Evolutionary conservation across 30 jellyfish, hydroid and myxozoan genomes (phyloP).

Genomic region (Pseudorhiza aurosa): DNA sequence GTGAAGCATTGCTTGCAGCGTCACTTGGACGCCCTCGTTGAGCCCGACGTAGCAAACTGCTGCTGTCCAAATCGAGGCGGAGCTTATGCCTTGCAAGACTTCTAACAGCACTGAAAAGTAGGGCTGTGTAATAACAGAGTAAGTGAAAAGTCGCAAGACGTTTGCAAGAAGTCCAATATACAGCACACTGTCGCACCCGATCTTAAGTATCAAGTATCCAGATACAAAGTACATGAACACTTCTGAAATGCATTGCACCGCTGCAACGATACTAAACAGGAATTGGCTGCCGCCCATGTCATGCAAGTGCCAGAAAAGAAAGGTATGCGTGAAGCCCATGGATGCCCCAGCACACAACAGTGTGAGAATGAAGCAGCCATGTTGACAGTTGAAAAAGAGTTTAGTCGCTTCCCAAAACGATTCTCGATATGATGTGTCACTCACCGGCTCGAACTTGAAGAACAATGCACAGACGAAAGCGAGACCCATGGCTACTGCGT

Average conservation of each 20-base stretch:
- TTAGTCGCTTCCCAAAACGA: conserved; percentile 94
- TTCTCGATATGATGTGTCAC: conserved; percentile 66
- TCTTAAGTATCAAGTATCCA: conserved; percentile 82
- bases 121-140: conserved; percentile 88
- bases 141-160: conserved; percentile 90
- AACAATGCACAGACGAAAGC: conserved; percentile 86
- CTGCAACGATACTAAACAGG: conserved; percentile 94
- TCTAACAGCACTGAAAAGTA: conserved; percentile 75
- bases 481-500: conserved; percentile 91
- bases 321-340: conserved; percentile 96
- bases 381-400: conserved; percentile 85
- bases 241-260: conserved; percentile 95
- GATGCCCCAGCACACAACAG: conserved; percentile 93
- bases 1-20: conserved; percentile 97
- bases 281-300: conserved; percentile 97
- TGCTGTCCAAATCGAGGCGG: conserved; percentile 99
- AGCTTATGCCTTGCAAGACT: conserved; percentile 92
- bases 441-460: conserved; percentile 78
- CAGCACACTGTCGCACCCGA: conserved; percentile 96
- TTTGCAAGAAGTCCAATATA: conserved; percentile 89
- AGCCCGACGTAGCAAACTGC: conserved; percentile 94
- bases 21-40: conserved; percentile 97
- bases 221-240: conserved; percentile 93
- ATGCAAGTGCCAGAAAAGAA: conserved; percentile 96
- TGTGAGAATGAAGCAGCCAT: conserved; percentile 82